phyloP scores from a whole-genome alignment of 2,888 invertebrate genomes.

The Tribolium freemani region DNA sequence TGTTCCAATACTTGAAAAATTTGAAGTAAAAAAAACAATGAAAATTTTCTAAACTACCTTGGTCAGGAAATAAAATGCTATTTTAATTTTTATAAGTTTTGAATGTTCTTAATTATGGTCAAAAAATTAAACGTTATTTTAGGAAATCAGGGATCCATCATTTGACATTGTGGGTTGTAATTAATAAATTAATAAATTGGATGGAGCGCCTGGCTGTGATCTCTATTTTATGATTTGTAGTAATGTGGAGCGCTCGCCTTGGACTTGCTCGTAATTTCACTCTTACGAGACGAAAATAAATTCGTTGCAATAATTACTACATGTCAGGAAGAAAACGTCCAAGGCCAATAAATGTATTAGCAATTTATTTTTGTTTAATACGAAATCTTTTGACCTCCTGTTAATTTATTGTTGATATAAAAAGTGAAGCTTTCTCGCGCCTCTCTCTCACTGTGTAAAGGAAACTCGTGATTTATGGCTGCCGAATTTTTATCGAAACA shows the following conservation, averaged over 20 bases:
- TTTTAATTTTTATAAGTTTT: too few relatives aligned
- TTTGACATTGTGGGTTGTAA: too few relatives aligned
- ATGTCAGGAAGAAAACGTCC: conserved; percentile 21
- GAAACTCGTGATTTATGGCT: conserved; percentile 25
- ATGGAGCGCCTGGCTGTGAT: too few relatives aligned
- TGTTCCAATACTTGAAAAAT: too few relatives aligned
- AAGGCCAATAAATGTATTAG: conserved; percentile 16
- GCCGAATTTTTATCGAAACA: conserved; percentile 29
- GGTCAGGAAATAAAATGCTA: too few relatives aligned
- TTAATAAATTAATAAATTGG: too few relatives aligned
- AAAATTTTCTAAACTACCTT: too few relatives aligned
- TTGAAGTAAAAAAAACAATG: too few relatives aligned
- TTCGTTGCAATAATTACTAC: conserved; percentile 1
- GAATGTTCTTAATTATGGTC: too few relatives aligned
- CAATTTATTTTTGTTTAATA: conserved; percentile 24
- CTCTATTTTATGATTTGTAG: too few relatives aligned
- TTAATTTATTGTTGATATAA: conserved; percentile 20
- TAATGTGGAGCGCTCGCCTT: not conserved
- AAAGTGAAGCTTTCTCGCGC: conserved; percentile 32
- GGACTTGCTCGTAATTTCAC: conserved; percentile 7
- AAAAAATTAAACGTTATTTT: too few relatives aligned
- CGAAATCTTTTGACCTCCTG: conserved; percentile 19
- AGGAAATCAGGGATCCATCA: too few relatives aligned
- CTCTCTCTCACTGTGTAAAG: conserved; percentile 19
- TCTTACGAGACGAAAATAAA: conserved; percentile 14